Conservation (phyloP, 2,797 vertebrate species). For the Acipenser ruthenus region DNA sequence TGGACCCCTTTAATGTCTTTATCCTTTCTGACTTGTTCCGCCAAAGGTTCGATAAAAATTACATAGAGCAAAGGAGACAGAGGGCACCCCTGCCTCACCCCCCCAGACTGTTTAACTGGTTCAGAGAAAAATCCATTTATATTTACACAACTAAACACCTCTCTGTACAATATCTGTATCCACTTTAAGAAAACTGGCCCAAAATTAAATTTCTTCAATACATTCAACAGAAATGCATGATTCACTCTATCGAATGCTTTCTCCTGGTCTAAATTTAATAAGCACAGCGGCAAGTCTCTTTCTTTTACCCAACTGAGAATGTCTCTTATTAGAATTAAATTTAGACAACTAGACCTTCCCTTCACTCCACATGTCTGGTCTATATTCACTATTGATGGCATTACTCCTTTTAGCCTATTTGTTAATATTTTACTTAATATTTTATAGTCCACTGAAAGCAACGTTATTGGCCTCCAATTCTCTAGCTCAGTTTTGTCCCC, state of each 20-base stretch:
- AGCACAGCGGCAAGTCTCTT: not conserved
- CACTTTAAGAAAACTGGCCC: not conserved
- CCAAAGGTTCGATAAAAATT: not conserved
- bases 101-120: not conserved
- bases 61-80: conserved; percentile 1
- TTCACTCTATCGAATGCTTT: not conserved
- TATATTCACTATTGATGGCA: not conserved
- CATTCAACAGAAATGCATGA: not conserved
- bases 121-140: not conserved
- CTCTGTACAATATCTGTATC: not conserved
- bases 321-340: not conserved
- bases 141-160: not conserved
- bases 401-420: not conserved
- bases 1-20: not conserved
- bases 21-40: not conserved
- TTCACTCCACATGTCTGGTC: conserved; percentile 10
- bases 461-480: not conserved
- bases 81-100: conserved; percentile 1
- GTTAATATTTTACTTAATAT: not conserved
- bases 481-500: not conserved
- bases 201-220: not conserved
- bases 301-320: conserved; percentile 1
- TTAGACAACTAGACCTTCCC: not conserved
- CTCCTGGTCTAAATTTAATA: too few species aligned
- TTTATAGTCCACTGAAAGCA: not conserved